Evolutionary conservation across 2,888 invertebrate species (phyloP), one percentile per base, ranked within the genome.

Genomic region (Allygus modestus): DNA sequence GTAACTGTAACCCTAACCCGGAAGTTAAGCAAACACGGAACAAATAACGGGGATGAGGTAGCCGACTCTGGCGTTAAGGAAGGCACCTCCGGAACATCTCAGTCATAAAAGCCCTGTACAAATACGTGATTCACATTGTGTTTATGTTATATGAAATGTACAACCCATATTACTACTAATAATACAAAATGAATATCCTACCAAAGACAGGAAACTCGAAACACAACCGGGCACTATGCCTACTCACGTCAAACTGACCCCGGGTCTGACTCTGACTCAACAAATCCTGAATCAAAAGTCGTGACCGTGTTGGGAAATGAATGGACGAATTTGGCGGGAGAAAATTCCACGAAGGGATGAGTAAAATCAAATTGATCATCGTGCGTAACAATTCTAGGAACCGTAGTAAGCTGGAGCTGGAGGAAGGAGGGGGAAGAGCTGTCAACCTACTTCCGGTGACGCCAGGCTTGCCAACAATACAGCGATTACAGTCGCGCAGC

Each of bases 321-420:
- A 65, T 65, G 65, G 2, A 20, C 28, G 17, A 65, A 28, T 65
- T 65, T 31, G 65, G 65, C 65, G 65, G 65, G 65, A 65, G 65
- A 17, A 15, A 65, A 65, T 65, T 65, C 65, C 65, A 28, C 26
- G 65, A 65, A 65, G 26, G 31, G 65, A 65, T 65, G 65, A 65
- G 65, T 65, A 31, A 65, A 65, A 65, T 65, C 28, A 65, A 28
- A 65, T 65, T 26, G 65, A 15, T n/a, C 65, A 65, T 28, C 65
- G 65, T 65, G 65, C 65, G 65, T 65, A 65, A 65, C 58, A 28
- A 65, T 65, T 65, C 65, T 12, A 28, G 28, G 65, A 65, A 65
- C 65, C 65, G 28, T 65, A 65, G 65, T 65, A 65, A 31, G 65
- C 65, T 31, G 15, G 54, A 7, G 20, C 54, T 54, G 65, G 65